Evolutionary conservation across 2,113 vertebrate species (phyloP).

Genomic region (Cyphomyrus plagiostoma): DNA sequence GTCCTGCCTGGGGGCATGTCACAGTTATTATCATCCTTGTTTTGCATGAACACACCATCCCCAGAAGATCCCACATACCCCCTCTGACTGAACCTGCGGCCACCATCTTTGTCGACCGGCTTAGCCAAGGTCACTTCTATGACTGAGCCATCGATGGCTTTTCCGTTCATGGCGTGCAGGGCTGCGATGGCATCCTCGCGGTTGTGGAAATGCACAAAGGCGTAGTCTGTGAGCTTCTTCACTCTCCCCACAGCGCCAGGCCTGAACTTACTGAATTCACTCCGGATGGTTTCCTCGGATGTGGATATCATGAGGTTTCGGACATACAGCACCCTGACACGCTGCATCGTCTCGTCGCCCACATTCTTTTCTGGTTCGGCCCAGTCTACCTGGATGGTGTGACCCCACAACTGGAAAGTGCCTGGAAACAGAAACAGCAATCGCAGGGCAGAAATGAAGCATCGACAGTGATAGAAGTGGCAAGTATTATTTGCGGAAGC

Average conservation of each 20-base stretch:
- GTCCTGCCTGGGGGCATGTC: conserved; percentile 51
- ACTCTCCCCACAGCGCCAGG: conserved; percentile 84
- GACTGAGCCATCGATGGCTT: conserved; percentile 74
- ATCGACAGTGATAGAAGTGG: neutral
- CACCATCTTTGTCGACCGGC: conserved; percentile 68
- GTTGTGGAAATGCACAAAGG: conserved; percentile 86
- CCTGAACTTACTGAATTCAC: conserved; percentile 80
- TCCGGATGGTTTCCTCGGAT: conserved; percentile 76
- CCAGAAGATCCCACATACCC: conserved; percentile 51
- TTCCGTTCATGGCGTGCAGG: conserved; percentile 77
- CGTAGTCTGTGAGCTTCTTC: conserved; percentile 89
- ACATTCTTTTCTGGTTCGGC: conserved; percentile 86
- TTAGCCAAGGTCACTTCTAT: conserved; percentile 88
- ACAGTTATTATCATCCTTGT: conserved; percentile 59
- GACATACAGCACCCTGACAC: conserved; percentile 83
- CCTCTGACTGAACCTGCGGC: conserved; percentile 62
- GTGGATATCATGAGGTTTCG: conserved; percentile 88
- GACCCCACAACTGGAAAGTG: conserved; percentile 83
- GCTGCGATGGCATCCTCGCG: conserved; percentile 80
- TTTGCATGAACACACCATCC: conserved; percentile 45
- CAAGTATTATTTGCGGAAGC: neutral
- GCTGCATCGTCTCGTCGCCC: conserved; percentile 88
- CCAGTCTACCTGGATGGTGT: conserved; percentile 88
- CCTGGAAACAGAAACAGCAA: conserved; percentile 52
- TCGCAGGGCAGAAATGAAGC: neutral